These are phyloP conservation scores for Mastigias papua DNA, from an alignment of 30 jellyfish, hydroid and myxozoan species.

Conservation along the genomic window DNA sequence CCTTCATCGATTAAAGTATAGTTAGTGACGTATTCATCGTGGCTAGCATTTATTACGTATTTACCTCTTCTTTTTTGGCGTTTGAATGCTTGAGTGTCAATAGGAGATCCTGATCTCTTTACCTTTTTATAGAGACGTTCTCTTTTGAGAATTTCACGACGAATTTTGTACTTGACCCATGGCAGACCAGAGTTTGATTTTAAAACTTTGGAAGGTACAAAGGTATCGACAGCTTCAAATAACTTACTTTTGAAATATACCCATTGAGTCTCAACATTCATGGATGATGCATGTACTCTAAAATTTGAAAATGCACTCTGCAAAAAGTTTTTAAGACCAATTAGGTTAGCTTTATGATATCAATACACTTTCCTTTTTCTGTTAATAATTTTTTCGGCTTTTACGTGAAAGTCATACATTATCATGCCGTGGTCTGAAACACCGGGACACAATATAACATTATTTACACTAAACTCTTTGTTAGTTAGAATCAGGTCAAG, in stretches of 20 bases:
- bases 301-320: background rate
- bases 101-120: slow-evolving; percentile 25
- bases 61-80: slow-evolving; percentile 4
- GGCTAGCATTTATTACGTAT: slow-evolving; percentile 14
- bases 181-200: slow-evolving; percentile 22
- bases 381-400: background rate
- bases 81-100: slow-evolving; percentile 21
- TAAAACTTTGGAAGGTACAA: slow-evolving; percentile 24
- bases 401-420: background rate
- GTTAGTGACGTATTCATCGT: slow-evolving; percentile 30
- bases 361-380: background rate
- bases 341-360: background rate
- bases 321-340: background rate
- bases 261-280: slow-evolving; percentile 11
- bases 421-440: slow-evolving; percentile 11
- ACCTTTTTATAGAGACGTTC: slow-evolving; percentile 33
- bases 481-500: slow-evolving; percentile 13
- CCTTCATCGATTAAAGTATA: slow-evolving; percentile 2
- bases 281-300: background rate
- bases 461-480: background rate
- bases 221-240: slow-evolving; percentile 6
- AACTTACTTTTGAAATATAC: no score
- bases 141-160: slow-evolving; percentile 33
- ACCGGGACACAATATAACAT: slow-evolving; percentile 1
- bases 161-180: slow-evolving; percentile 16